phyloP scores from a whole-genome alignment of 1,140 invertebrate genomes.

The Nasonia giraulti region DNA sequence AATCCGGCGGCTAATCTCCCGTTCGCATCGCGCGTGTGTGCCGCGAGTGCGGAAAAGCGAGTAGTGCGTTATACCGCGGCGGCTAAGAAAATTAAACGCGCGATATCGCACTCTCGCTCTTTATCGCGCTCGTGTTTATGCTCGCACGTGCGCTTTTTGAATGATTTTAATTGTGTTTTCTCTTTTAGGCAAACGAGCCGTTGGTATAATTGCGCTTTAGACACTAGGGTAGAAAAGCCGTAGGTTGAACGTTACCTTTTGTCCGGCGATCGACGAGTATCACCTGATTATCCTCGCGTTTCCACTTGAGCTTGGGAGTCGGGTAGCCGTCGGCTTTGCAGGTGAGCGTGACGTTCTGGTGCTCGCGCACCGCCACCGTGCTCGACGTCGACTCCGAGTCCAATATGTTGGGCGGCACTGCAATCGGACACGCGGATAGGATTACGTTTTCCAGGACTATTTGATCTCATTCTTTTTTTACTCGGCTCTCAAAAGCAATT shows the following conservation, averaged over 20 bases:
- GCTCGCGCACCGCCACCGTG: conserved; percentile 90
- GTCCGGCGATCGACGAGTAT: conserved; percentile 87
- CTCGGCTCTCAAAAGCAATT: too few relatives aligned
- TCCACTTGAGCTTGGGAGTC: conserved; percentile 91
- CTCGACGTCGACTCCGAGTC: conserved; percentile 89
- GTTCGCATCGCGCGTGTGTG: conserved; percentile 41
- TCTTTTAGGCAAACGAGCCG: neutral
- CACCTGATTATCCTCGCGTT: conserved; percentile 89
- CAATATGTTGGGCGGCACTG: conserved; percentile 93
- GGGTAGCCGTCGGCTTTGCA: conserved; percentile 93
- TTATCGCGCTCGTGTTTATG: conserved; percentile 19
- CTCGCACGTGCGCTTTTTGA: neutral
- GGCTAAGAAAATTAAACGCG: conserved; percentile 27
- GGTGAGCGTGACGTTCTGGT: conserved; percentile 91
- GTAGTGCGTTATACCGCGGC: neutral
- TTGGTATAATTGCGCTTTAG: neutral
- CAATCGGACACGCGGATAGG: conserved; percentile 55
- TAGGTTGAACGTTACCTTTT: conserved; percentile 79
- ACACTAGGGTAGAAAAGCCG: neutral
- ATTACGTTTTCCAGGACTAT: neutral
- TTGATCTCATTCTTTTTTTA: too few relatives aligned
- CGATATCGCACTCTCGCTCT: neutral
- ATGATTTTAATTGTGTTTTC: neutral
- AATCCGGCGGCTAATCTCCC: conserved; percentile 52
- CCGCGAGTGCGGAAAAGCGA: neutral